Evolutionary conservation across 92 coral and sea anemone genomes (phyloP), one percentile per base, ranked within the genome.

Genomic region (Phenganax marumi): DNA sequence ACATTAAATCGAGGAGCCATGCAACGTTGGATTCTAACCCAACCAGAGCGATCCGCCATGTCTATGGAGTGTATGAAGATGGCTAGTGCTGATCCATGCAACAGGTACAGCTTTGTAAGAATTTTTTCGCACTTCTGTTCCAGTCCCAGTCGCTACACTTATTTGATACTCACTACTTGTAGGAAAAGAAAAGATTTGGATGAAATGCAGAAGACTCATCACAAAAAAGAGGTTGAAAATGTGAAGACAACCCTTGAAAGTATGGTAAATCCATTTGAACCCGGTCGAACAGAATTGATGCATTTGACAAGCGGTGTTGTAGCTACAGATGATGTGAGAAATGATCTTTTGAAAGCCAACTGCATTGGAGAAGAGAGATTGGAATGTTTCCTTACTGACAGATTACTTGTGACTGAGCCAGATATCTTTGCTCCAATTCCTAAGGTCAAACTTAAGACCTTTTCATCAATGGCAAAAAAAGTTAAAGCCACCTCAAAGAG

Each of bases 331-430:
- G 84, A 75, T 69, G 52, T 79, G 12, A 79, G 53, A 57, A 17
- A 78, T 57, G 92, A 90, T 52, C 90, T 87, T 2, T 78, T 85
- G 17, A 79, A 47, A 79, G 86, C 86, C 62, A 65, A 82, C 11
- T 71, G 85, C 26, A 85, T 74, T 43, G 93, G 93, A 24, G 77
- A 85, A 52, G 84, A 90, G 78, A 86, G 76, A 12, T 18, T 75
- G 50, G 8, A 9, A 18, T 14, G 8, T 53, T 75, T 75, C 55
- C 18, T 75, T 52, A 75, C 7, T 21, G 43, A 22, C n/a, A 75
- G 23, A 10, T 56, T 75, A 6, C 51, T 23, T 53, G 80, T 75
- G 2, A 7, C 80, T 8, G 68, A 75, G 48, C 80, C 80, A 18
- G 80, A 75, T 25, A 75, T 75, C 49, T 75, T 75, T 23, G 18